Percentiles rank a stretch among this genome's conserved stretches.
These are phyloP conservation scores for Tyrannus savana DNA, from an alignment of 2,113 vertebrate genomes.

Conservation along the genomic window DNA sequence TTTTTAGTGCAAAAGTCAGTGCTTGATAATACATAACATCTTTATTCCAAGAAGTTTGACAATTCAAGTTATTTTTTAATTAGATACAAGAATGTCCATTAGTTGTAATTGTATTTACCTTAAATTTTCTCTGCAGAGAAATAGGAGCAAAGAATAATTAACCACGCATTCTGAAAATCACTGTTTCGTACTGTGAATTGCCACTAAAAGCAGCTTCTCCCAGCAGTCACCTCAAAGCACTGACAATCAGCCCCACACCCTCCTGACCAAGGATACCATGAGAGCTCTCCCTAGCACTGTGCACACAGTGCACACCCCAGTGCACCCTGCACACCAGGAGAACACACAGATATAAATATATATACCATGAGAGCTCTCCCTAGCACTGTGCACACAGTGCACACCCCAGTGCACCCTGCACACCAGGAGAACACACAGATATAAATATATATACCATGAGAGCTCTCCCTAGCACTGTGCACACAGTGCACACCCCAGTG, in stretches of 20 bases:
- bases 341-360: too few relatives aligned
- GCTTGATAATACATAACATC: neutral
- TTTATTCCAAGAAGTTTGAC: neutral
- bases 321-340: neutral
- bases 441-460: too few relatives aligned
- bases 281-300: neutral
- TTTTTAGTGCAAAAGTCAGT: neutral
- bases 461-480: neutral
- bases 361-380: neutral
- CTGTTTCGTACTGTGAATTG: neutral
- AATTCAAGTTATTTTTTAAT: neutral
- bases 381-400: rapidly evolving
- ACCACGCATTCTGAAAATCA: neutral
- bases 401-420: neutral
- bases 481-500: neutral
- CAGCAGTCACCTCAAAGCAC: neutral
- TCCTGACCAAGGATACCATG: neutral
- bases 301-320: neutral
- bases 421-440: too few relatives aligned
- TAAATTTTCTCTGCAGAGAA: neutral
- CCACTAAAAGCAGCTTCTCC: neutral
- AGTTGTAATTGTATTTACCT: neutral
- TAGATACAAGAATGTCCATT: neutral
- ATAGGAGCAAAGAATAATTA: neutral
- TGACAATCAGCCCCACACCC: neutral